These are phyloP conservation scores for Agonopterix alstromeriana DNA, from an alignment of 2,888 invertebrate species.

Conservation along the genomic window DNA sequence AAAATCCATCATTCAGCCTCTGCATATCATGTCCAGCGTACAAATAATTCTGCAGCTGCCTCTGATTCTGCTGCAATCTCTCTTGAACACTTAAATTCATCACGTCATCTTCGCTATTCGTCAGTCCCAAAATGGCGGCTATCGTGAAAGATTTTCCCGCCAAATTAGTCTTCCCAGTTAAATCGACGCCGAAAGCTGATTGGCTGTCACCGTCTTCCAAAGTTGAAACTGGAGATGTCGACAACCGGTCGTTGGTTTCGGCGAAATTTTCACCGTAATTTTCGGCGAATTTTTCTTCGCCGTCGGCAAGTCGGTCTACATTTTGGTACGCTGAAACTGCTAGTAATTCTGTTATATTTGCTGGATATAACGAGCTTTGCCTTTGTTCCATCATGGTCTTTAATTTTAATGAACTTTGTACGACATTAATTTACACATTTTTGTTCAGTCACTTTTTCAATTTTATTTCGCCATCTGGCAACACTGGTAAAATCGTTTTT, in stretches of 20 bases:
- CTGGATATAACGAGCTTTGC: constrained; percentile 43
- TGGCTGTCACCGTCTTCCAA: constrained; percentile 58
- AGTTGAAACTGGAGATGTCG: constrained; percentile 55
- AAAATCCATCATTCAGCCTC: constrained; percentile 56
- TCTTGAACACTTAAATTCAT: constrained; percentile 77
- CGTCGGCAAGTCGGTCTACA: constrained; percentile 40
- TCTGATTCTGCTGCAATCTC: constrained; percentile 55
- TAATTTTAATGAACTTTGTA: constrained; percentile 23
- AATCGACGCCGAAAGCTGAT: constrained; percentile 59
- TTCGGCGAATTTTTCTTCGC: constrained; percentile 41
- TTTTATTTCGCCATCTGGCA: no score
- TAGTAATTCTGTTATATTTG: constrained; percentile 52
- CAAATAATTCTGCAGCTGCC: constrained; percentile 58
- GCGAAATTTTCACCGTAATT: constrained; percentile 30
- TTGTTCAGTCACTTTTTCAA: background rate
- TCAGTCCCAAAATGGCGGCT: constrained; percentile 89
- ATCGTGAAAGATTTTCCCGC: constrained; percentile 89
- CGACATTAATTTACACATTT: constrained; percentile 17
- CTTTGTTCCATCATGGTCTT: constrained; percentile 56
- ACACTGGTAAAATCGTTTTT: no score
- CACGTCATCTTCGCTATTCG: constrained; percentile 67
- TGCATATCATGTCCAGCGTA: constrained; percentile 61
- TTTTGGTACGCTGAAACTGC: constrained; percentile 53
- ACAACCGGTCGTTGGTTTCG: constrained; percentile 35
- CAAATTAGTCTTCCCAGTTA: constrained; percentile 63